phyloP scores from a whole-genome alignment of 2,113 vertebrate species.

The Corapipo altera region DNA sequence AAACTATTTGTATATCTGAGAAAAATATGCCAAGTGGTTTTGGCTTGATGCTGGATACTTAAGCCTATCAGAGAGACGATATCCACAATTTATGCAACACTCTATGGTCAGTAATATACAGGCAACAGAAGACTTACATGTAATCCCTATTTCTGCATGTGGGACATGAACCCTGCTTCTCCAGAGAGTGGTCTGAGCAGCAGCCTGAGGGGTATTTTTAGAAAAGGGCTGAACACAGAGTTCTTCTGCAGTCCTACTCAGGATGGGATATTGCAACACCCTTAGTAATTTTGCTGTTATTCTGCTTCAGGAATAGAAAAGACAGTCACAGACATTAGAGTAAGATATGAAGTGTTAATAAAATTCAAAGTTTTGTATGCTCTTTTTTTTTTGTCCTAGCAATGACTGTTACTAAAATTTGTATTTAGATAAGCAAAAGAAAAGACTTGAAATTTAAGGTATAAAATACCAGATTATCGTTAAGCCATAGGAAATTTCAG shows the following conservation, averaged over 20 bases:
- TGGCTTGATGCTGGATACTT: not conserved
- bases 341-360: not conserved
- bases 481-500: not conserved
- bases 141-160: not conserved
- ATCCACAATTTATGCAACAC: not conserved
- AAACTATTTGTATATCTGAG: not conserved
- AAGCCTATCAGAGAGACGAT: not conserved
- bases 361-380: not conserved
- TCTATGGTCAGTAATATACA: not conserved
- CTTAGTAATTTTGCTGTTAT: not conserved
- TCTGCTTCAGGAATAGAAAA: not conserved
- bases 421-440: not conserved
- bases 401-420: not conserved
- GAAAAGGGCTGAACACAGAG: not conserved
- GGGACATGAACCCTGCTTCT: not conserved
- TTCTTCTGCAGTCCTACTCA: not conserved
- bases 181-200: not conserved
- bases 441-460: not conserved
- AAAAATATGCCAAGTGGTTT: not conserved
- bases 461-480: not conserved
- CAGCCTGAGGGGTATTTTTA: not conserved
- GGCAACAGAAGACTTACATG: not conserved
- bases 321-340: not conserved
- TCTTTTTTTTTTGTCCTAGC: not conserved
- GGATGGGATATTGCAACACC: not conserved